Base-by-base conservation (phyloP, 1,140 invertebrate genomes). In the Telenomus remus region DNA sequence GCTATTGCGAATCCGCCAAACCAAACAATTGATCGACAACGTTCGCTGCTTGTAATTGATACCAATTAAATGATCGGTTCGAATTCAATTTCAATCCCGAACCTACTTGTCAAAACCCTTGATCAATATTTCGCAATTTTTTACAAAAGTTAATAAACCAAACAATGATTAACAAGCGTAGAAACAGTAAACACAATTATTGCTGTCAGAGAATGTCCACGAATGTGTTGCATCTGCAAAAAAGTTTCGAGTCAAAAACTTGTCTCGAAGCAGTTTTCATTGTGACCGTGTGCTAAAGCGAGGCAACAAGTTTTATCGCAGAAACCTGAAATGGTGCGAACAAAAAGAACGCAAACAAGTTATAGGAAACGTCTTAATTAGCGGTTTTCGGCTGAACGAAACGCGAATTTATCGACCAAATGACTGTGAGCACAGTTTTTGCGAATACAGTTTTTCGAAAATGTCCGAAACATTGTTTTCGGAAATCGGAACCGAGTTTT, bases 311-410 rank as follows among this genome's bases (percentile, higher is more conserved):
- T 37, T 55, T 65, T 66, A 55, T 64, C 60, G 48, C 49, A 56
- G 46, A 68, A 75, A 63, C 57, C 57, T 57, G 71, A 63, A 75
- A 54, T 49, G 16, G 13, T 16, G 16, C 27, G 37, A 74, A 39
- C 34, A 68, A 73, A 73, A 73, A 59, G 57, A 61, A 47, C n/a
- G 51, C 33, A 70, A 70, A 76, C 73, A 46, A 68, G 64, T 68
- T 63, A 37, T 53, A 63, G 57, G 57, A 71, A 71, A 77, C 63
- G 63, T 77, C 68, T 77, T 71, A 77, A 77, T 77, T 71, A 77
- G 56, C 71, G 46, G 69, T 75, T 75, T 69, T 57, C 53, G 44
- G 51, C 15, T 19, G 47, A 64, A 63, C 50, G 43, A 56, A 73
- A 65, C 34, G 47, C 60, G 54, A 59, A 70, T 66, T 70, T 63